Evolutionary conservation across 2,797 vertebrate species (phyloP), one percentile per base, ranked within the genome.

Genomic region (Mus caroli): DNA sequence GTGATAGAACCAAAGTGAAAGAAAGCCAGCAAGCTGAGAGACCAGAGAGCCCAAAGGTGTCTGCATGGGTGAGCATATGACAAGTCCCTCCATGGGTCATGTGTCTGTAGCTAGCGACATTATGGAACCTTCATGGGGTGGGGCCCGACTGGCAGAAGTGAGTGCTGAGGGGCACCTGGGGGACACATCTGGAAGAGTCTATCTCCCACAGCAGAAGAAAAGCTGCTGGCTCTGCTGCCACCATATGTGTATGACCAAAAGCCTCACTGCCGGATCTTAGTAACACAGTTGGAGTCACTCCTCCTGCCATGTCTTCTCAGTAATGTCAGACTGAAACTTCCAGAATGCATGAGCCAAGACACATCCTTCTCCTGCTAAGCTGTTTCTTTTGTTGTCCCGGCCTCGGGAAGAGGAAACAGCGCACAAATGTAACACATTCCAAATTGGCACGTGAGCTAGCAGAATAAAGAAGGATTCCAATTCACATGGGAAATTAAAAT

Each of bases 1-100:
- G 37, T 52, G 26, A 93, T 60, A 50, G 24, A 92, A 64, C 43
- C 92, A 31, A 93, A 60, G 11, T 67, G 86, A 93, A 92, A 91
- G 86, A 93, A 92, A 91, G 40, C 56, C 19, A n/a, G 34, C 3
- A 24, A 92, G 78, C 50, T 4, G 11, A 80, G 71, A 92, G 17
- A 31, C 20, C 54, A 1, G 12, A 37, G n/a, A 54, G 43, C 12
- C 60, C 17, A 9, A 91, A 43, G 17, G 37, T 83, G 26, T 75
- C 46, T 31, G 62, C 0, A 9, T 43, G 34, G 20, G 73, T 62
- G 77, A 77, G 56, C 1, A 26, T 26, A 20, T 50, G 43, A 50
- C 17, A 50, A 50, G 28, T 9, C 8, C 73, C 10, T 4, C 67
- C 4, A 4, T 5, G 2, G 4, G 19, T 43, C 73, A 50, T 26